Percentiles rank a stretch among this genome's conserved stretches.
These are phyloP conservation scores for Petrocephalus sullivani DNA, from an alignment of 2,797 vertebrate species.

Conservation along the genomic window DNA sequence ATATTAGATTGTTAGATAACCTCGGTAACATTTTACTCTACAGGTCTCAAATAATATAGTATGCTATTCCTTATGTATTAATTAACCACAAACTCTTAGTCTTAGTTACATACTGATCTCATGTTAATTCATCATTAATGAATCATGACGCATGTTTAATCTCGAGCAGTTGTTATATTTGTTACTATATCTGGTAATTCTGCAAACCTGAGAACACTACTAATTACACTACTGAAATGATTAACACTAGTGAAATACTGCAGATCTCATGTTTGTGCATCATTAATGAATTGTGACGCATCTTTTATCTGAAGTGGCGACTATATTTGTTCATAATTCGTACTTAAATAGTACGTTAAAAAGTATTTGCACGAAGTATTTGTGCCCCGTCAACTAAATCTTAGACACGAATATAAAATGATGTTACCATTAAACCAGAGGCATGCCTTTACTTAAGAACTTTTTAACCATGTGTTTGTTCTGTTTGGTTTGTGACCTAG, in stretches of 20 bases:
- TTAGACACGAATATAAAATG: background rate
- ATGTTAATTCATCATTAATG: background rate
- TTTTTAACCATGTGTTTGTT: background rate
- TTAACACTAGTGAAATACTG: background rate
- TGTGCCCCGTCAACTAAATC: background rate
- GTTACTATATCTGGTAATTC: background rate
- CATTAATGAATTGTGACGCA: background rate
- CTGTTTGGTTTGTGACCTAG: background rate
- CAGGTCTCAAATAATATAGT: background rate
- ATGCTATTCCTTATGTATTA: background rate
- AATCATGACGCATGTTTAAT: background rate
- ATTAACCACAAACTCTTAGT: background rate
- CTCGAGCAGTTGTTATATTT: background rate
- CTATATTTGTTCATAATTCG: background rate
- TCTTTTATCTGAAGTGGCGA: background rate
- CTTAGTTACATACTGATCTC: background rate
- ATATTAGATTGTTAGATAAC: background rate
- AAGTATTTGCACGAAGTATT: background rate
- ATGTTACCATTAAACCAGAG: background rate
- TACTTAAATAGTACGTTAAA: background rate
- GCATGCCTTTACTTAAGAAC: background rate
- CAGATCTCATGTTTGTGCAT: background rate
- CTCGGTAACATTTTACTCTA: background rate
- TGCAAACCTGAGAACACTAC: background rate
- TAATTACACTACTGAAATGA: background rate